These are phyloP conservation scores for Strigamia transsilvanica DNA, from an alignment of 2,888 invertebrate genomes.

Conservation along the genomic window DNA sequence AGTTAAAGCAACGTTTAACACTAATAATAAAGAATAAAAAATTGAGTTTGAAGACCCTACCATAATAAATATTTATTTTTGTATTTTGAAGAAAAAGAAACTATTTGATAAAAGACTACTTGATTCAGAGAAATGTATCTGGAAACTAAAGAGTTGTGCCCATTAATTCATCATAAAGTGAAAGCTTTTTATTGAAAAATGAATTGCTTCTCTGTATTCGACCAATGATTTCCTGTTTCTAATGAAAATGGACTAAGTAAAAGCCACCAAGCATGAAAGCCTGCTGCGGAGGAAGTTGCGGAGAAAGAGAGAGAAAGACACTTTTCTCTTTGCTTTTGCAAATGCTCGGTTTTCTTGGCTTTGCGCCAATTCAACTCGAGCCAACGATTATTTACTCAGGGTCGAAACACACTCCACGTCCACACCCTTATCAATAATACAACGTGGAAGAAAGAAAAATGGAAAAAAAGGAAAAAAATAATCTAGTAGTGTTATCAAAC, in stretches of 20 bases:
- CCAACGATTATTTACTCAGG: conserved; percentile 47
- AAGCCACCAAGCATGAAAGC: conserved; percentile 48
- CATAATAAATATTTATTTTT: not conserved
- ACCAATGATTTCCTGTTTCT: conserved; percentile 48
- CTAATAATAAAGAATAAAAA: not conserved
- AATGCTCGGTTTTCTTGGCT: conserved; percentile 36
- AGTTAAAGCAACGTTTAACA: not conserved
- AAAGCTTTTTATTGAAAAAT: conserved; percentile 43
- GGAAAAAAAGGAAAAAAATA: conserved; percentile 15
- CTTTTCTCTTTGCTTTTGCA: conserved; percentile 43
- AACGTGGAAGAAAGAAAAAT: not conserved
- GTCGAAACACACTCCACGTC: conserved; percentile 46
- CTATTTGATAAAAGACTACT: not conserved
- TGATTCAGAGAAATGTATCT: not conserved
- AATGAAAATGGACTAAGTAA: conserved; percentile 49
- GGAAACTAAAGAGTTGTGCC: conserved; percentile 42
- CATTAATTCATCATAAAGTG: conserved; percentile 32
- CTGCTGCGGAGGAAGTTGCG: conserved; percentile 45
- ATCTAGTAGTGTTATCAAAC: conserved; percentile 32
- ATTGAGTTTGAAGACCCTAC: not conserved
- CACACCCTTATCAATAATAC: conserved; percentile 47
- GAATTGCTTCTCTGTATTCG: conserved; percentile 41
- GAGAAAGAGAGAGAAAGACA: conserved; percentile 33
- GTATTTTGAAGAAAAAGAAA: no score
- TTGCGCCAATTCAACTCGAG: conserved; percentile 47